These are phyloP conservation scores for Dromaius novaehollandiae DNA, from an alignment of 2,113 vertebrate species.

Conservation along the genomic window DNA sequence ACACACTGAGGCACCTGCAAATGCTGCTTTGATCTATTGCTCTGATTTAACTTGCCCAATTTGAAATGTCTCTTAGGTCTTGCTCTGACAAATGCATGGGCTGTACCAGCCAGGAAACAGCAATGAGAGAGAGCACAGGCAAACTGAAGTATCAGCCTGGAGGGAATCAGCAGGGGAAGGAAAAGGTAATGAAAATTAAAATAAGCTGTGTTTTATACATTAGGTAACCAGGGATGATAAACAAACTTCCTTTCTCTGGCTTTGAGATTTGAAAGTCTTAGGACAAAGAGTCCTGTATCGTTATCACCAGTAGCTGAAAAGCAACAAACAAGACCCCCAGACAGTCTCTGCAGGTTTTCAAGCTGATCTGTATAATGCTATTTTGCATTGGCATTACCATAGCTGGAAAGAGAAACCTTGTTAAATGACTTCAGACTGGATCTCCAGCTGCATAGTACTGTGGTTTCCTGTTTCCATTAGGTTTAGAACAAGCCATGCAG, in stretches of 20 bases:
- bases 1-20: neutral
- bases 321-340: neutral
- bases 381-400: neutral
- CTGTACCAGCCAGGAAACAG: neutral
- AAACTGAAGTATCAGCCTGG: neutral
- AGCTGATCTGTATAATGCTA: neutral
- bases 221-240: neutral
- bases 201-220: neutral
- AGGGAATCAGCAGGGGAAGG: neutral
- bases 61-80: neutral
- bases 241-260: neutral
- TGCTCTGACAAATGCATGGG: neutral
- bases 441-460: neutral
- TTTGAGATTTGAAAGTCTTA: neutral
- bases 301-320: neutral
- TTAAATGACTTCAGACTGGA: neutral
- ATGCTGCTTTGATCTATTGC: neutral
- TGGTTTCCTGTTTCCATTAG: neutral
- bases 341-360: neutral
- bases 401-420: neutral
- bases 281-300: neutral
- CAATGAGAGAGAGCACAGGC: neutral
- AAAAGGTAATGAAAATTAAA: neutral
- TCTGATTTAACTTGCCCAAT: neutral
- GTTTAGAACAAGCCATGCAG: neutral